Conservation (phyloP, 1,140 invertebrate species). For the Drosophila grimshawi region DNA sequence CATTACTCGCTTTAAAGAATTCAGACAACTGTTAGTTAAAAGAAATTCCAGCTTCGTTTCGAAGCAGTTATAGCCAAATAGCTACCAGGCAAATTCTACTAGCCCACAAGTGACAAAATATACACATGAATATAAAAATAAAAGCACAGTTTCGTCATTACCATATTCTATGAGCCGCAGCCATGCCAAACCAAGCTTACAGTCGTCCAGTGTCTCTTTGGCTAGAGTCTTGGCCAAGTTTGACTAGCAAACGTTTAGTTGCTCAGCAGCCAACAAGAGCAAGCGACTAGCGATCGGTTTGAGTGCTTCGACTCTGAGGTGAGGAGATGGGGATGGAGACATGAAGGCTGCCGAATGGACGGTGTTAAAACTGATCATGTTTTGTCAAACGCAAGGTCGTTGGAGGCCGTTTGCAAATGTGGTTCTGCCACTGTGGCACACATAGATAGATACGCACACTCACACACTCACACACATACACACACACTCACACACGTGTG, state of each 20-base stretch:
- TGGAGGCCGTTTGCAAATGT: slow-evolving; percentile 84
- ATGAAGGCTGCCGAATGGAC: slow-evolving; percentile 40
- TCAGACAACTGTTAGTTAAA: slow-evolving; percentile 24
- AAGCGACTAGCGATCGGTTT: slow-evolving; percentile 16
- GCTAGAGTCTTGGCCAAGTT: slow-evolving; percentile 69
- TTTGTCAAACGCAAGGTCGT: slow-evolving; percentile 84
- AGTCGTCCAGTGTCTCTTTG: slow-evolving; percentile 37
- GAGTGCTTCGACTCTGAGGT: slow-evolving; percentile 8
- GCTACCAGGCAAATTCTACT: slow-evolving; percentile 21
- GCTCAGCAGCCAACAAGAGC: slow-evolving; percentile 30
- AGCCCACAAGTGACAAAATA: slow-evolving; percentile 72
- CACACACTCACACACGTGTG: neutral
- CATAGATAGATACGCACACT: slow-evolving; percentile 50
- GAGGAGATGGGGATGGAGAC: neutral
- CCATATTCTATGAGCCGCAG: slow-evolving; percentile 52
- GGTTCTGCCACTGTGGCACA: slow-evolving; percentile 82
- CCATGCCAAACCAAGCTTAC: neutral
- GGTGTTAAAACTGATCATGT: slow-evolving; percentile 81
- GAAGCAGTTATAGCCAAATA: slow-evolving; percentile 2
- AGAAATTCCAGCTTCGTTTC: slow-evolving; percentile 8
- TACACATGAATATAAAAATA: slow-evolving; percentile 66
- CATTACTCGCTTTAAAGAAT: slow-evolving; percentile 3
- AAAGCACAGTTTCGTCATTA: slow-evolving; percentile 64
- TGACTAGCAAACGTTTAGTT: slow-evolving; percentile 58
- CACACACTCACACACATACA: slow-evolving; percentile 19